These are phyloP conservation scores for Lissocephala sabroskyi DNA, from an alignment of 2,888 invertebrate genomes.

Conservation along the genomic window DNA sequence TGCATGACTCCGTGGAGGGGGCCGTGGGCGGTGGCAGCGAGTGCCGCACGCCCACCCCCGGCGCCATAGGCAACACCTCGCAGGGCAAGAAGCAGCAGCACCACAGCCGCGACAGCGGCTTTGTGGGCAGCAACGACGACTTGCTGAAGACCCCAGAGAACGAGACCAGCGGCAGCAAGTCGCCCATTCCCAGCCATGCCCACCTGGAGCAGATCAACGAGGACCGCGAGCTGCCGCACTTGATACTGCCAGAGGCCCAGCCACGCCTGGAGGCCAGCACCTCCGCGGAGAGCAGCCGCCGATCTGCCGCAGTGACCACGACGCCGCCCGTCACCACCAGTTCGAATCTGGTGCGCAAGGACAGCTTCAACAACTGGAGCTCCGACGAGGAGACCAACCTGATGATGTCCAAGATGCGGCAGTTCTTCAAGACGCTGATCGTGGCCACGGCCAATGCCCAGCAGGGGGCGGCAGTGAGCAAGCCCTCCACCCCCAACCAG, in stretches of 20 bases:
- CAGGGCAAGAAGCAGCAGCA: conserved; percentile 77
- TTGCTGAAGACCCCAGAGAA: conserved; percentile 77
- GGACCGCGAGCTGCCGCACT: conserved; percentile 69
- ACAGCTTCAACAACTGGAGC: conserved; percentile 95
- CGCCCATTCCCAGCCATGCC: conserved; percentile 52
- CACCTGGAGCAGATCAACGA: conserved; percentile 59
- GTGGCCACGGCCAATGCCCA: conserved; percentile 76
- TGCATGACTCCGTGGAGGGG: conserved; percentile 42
- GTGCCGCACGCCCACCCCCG: conserved; percentile 52
- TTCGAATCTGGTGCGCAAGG: conserved; percentile 80
- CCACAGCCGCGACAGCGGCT: conserved; percentile 90
- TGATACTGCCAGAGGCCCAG: conserved; percentile 18
- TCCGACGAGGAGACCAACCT: conserved; percentile 94
- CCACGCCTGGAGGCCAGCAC: conserved; percentile 32
- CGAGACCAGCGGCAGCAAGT: conserved; percentile 31
- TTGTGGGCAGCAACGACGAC: conserved; percentile 91
- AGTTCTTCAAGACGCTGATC: conserved; percentile 93
- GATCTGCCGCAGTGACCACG: conserved; percentile 1
- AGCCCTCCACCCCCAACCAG: conserved; percentile 60
- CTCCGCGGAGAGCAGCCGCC: conserved; percentile 15
- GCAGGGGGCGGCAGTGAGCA: conserved; percentile 36
- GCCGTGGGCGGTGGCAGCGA: conserved; percentile 32
- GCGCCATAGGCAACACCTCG: conserved; percentile 73
- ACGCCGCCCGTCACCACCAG: conserved; percentile 69
- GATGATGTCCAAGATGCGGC: conserved; percentile 96